Percentiles rank a stretch among this genome's conserved stretches.
phyloP scores from a whole-genome alignment of 2,797 vertebrate species.

The Micrastur ruficollis region DNA sequence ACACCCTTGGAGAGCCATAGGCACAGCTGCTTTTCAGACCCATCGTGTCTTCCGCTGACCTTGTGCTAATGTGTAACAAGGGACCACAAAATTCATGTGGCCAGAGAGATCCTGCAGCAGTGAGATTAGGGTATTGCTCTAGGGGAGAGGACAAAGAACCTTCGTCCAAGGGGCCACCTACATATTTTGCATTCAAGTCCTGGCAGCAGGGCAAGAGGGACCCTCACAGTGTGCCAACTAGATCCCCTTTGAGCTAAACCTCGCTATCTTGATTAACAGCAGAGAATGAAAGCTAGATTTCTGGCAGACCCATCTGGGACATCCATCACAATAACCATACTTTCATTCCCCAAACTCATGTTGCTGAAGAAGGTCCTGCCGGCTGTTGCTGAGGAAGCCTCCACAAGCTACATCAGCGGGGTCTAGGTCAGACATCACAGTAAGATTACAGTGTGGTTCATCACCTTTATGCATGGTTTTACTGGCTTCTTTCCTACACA shows the following conservation, averaged over 20 bases:
- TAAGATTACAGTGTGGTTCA: not conserved
- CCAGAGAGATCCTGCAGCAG: not conserved
- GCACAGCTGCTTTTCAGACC: not conserved
- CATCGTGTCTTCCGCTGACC: not conserved
- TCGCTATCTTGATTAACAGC: not conserved
- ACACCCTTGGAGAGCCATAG: rapidly evolving
- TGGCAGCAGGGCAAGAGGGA: not conserved
- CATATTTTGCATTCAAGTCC: not conserved
- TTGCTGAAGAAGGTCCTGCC: not conserved
- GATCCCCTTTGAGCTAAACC: not conserved
- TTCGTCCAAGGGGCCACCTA: not conserved
- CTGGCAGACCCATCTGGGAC: not conserved
- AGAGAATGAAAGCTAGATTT: not conserved
- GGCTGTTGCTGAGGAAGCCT: not conserved
- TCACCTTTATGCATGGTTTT: not conserved
- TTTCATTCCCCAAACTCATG: not conserved
- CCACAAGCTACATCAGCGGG: not conserved
- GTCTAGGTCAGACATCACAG: not conserved
- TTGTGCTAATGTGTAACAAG: not conserved
- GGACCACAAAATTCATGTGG: not conserved
- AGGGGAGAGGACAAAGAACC: not conserved
- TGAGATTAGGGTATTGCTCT: not conserved
- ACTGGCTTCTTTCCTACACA: slow-evolving; percentile 16
- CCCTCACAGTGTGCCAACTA: not conserved
- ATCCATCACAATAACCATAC: not conserved